Evolutionary conservation across 2,797 vertebrate species (phyloP).

Genomic region (Rhinophrynus dorsalis): DNA sequence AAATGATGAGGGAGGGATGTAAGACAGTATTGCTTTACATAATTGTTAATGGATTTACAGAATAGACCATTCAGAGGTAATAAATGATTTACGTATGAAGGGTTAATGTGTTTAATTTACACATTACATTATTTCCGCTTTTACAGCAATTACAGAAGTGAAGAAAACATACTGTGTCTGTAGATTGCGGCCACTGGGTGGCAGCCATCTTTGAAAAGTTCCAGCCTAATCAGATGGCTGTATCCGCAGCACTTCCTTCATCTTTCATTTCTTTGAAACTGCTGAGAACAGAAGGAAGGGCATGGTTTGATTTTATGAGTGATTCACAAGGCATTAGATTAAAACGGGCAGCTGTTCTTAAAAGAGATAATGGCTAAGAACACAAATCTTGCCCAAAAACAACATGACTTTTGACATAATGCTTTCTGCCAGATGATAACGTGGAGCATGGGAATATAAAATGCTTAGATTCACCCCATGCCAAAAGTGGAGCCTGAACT

Average conservation of each 20-base stretch:
- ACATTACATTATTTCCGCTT: too few species aligned
- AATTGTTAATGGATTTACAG: too few species aligned
- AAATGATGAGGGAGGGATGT: too few species aligned
- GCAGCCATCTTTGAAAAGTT: slow-evolving; percentile 22
- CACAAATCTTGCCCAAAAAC: slow-evolving; percentile 32
- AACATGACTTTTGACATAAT: slow-evolving; percentile 23
- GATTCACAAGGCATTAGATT: slow-evolving; percentile 38
- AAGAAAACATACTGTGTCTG: neutral
- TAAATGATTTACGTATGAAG: too few species aligned
- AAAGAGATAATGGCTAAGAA: slow-evolving; percentile 21
- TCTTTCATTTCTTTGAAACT: slow-evolving; percentile 28
- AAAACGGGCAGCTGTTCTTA: slow-evolving; percentile 7
- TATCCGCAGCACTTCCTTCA: slow-evolving; percentile 21
- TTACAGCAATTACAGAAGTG: too few species aligned
- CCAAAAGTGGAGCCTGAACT: neutral
- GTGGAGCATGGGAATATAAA: neutral
- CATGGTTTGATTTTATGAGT: slow-evolving; percentile 24
- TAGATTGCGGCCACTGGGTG: slow-evolving; percentile 21
- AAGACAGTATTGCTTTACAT: too few species aligned
- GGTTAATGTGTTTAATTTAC: too few species aligned
- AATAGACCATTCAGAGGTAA: too few species aligned
- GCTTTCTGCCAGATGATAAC: slow-evolving; percentile 23
- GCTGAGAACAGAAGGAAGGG: slow-evolving; percentile 28
- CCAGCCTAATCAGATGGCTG: slow-evolving; percentile 16
- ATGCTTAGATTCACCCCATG: neutral